Conservation (phyloP, 2,888 invertebrate species). For the Nowickia ferox region DNA sequence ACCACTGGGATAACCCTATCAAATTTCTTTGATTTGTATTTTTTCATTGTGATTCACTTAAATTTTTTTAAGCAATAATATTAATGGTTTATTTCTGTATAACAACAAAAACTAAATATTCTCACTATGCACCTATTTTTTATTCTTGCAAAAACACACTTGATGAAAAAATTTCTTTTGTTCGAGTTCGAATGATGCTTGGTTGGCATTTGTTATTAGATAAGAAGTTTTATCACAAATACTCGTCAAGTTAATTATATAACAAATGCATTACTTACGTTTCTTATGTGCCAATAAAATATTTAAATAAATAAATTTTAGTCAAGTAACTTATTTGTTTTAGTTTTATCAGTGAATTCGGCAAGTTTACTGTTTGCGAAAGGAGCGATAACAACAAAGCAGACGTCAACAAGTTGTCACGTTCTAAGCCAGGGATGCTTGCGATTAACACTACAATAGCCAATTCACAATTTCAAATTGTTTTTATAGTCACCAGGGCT, state of each 20-base stretch:
- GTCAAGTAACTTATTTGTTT: neutral
- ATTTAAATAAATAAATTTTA: neutral
- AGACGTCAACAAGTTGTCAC: conserved; percentile 61
- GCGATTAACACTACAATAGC: conserved; percentile 30
- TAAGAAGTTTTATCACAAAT: neutral
- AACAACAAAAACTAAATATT: too few species aligned
- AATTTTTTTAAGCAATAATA: too few species aligned
- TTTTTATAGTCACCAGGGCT: too few species aligned
- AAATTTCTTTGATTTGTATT: too few species aligned
- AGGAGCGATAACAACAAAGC: conserved; percentile 51
- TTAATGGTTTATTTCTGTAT: too few species aligned
- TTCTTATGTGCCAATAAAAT: conserved; percentile 4
- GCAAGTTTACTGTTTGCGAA: conserved; percentile 23
- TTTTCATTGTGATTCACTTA: too few species aligned
- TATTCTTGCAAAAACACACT: neutral
- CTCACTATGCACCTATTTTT: neutral
- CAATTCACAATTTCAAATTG: too few species aligned
- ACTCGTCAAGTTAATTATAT: neutral
- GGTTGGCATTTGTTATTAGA: conserved; percentile 44
- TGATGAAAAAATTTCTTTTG: conserved; percentile 11
- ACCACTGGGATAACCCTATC: too few species aligned
- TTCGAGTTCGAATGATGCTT: conserved; percentile 38
- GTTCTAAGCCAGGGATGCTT: conserved; percentile 33
- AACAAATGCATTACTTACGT: conserved; percentile 18
- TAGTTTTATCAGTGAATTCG: conserved; percentile 9